phyloP scores from a whole-genome alignment of 1,140 invertebrate species.

The Mycetomoellerius zeteki region DNA sequence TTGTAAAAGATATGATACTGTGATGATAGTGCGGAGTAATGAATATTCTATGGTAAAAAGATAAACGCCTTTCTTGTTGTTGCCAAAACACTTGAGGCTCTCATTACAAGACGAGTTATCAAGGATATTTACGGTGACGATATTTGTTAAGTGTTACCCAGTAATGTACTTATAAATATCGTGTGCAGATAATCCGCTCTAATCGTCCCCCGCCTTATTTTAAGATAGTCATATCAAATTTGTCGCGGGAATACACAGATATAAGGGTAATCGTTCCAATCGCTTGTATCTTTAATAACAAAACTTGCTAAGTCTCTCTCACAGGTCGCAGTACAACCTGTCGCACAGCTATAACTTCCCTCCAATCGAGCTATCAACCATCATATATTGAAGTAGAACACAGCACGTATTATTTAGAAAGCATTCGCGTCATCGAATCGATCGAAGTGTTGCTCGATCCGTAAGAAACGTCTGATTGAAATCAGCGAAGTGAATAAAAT shows the following conservation, averaged over 20 bases:
- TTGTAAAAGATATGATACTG: not conserved
- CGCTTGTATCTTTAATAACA: constrained; percentile 62
- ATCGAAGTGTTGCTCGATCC: constrained; percentile 28
- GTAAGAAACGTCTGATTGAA: constrained; percentile 3
- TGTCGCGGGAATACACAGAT: constrained; percentile 31
- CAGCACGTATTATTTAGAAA: constrained; percentile 56
- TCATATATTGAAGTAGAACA: constrained; percentile 40
- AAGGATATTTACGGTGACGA: constrained; percentile 13
- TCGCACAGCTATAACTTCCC: constrained; percentile 38
- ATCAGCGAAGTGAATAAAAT: not conserved
- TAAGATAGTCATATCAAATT: constrained; percentile 48
- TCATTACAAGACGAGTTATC: constrained; percentile 21
- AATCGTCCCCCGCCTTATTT: constrained; percentile 1
- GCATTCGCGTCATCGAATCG: constrained; percentile 59
- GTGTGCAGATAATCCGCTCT: constrained; percentile 32
- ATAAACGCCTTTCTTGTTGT: constrained; percentile 31
- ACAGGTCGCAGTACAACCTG: constrained; percentile 18
- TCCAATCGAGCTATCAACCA: constrained; percentile 50
- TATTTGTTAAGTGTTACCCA: constrained; percentile 13
- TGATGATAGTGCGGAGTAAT: not conserved
- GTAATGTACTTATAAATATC: constrained; percentile 51
- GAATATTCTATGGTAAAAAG: constrained; percentile 25
- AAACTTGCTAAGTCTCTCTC: constrained; percentile 45
- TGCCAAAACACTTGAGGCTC: constrained; percentile 4
- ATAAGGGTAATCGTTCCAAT: constrained; percentile 53